Evolutionary conservation across 2,797 vertebrate species (phyloP), one percentile per base, ranked within the genome.

Genomic region (Champsocephalus gunnari): DNA sequence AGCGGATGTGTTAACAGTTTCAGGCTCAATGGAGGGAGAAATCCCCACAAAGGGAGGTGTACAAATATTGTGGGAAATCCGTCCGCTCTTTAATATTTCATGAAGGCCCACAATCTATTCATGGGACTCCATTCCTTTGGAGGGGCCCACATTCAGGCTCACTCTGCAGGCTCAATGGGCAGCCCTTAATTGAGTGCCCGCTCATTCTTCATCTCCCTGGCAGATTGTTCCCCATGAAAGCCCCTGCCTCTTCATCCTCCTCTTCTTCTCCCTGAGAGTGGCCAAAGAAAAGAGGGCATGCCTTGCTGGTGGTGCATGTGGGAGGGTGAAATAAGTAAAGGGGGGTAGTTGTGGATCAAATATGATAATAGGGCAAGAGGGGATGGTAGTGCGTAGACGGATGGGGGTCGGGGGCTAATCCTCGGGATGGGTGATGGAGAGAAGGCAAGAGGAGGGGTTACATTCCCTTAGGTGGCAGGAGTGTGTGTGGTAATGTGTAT

Each of bases 61-160:
- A 96, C 96, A 97, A 97, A 97, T 96, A 97, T 97, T 97, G 96
- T 97, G 97, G 96, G 96, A 96, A 96, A 97, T 97, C 96, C 92
- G 92, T 93, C 90, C 92, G 91, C 93, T 96, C 96, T 96, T 96
- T 94, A 92, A 94, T 94, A 95, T 96, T 95, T 96, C 95, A 92
- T 93, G 95, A 96, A 96, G 96, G 94, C 94, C 93, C 93, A 93
- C 80, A 83, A 94, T 93, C 95, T 96, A 96, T 97, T 97, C 95
- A 97, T 92, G 84, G 47, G 91, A 94, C 94, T 96, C 94, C 96
- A 96, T 97, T 96, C 96, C 95, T 83, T 95, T 93, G 94, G 95
- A 95, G 86, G 94, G 96, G 93, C 95, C 95, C 84, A 85, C 94
- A 96, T 97, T 97, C 95, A 97, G 90, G 68, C 86, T 58, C 92